Conservation (phyloP, 2,797 vertebrate species). For the Australoheros facetus region DNA sequence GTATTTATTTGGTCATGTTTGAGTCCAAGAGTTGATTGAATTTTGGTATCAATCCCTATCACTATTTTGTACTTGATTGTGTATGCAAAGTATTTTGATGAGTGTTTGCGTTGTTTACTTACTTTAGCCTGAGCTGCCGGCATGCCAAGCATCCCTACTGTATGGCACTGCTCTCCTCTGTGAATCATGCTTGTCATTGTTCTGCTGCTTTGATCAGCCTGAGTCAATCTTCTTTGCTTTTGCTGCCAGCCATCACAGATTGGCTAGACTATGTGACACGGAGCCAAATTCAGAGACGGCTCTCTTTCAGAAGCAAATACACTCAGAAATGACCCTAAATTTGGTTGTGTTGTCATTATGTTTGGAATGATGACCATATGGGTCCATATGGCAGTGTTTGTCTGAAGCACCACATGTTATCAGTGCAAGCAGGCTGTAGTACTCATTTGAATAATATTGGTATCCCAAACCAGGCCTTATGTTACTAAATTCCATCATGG, state of each 20-base stretch:
- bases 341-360: constrained; percentile 79
- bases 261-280: constrained; percentile 69
- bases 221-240: constrained; percentile 66
- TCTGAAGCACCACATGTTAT: constrained; percentile 78
- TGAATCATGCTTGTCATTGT: constrained; percentile 67
- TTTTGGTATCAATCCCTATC: constrained; percentile 59
- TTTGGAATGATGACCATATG: constrained; percentile 76
- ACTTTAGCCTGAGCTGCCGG: constrained; percentile 8
- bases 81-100: constrained; percentile 63
- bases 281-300: constrained; percentile 72
- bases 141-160: constrained; percentile 40
- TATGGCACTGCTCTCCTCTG: constrained; percentile 44
- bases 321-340: constrained; percentile 75
- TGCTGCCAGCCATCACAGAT: constrained; percentile 69
- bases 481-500: constrained; percentile 66
- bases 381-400: constrained; percentile 75
- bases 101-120: constrained; percentile 59
- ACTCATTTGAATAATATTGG: constrained; percentile 70
- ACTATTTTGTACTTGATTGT: constrained; percentile 65
- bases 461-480: constrained; percentile 57
- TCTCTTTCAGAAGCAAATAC: constrained; percentile 68
- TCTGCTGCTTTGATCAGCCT: constrained; percentile 67
- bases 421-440: constrained; percentile 65
- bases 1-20: constrained; percentile 71
- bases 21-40: constrained; percentile 67